Base-by-base conservation (phyloP, 2,888 invertebrate species). In the Notodonta dromedarius region DNA sequence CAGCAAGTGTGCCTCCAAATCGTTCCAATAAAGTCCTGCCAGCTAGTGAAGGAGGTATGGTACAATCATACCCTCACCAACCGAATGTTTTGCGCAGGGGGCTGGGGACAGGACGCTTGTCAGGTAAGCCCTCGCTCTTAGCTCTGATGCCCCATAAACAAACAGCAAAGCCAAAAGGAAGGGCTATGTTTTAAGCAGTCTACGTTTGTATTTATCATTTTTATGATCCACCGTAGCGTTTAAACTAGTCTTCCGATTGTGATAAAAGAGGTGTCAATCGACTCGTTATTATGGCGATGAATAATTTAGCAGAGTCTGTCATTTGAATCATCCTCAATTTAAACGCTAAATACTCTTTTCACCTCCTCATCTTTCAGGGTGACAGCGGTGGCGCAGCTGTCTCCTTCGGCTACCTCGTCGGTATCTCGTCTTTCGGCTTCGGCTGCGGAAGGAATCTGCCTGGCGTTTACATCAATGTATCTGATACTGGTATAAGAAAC, bases 381-480 rank as follows among this genome's bases (percentile, higher is more conserved):
- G 91, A 92, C 71, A 91, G 90, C 32, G 92, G 92, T 1, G 88
- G 91, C 0, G 87, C 83, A 12, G 87, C 88, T 0, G 81, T 89
- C 0, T 83, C 83, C 0, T 71, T 66, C 9, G 82, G 82, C 0
- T 69, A 63, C 2, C 78, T 91, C 6, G 73, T 88, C 5, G 91
- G 92, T 0, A 57, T 91, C 4, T 88, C 91, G 2, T 88, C 90
- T 0, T 92, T 91, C 60, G 92, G 92, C 2, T 87, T 78, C 62
- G 92, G 92, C 14, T 92, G 92, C 58, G 92, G 88, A 0, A 73
- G 88, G 0, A 67, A 76, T 4, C 65, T 86, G 1, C 91, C 90
- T 0, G 92, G 90, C 0, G 89, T 92, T 3, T 91, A 91, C 64
- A 78, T 79, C 4, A 86, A 87, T 24, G 60, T 90, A 2, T 79